A percentile compares a stretch with the other conserved stretches of the same genome.
Conservation (phyloP, 2,888 invertebrate genomes). For the Cheilosia grossa region DNA sequence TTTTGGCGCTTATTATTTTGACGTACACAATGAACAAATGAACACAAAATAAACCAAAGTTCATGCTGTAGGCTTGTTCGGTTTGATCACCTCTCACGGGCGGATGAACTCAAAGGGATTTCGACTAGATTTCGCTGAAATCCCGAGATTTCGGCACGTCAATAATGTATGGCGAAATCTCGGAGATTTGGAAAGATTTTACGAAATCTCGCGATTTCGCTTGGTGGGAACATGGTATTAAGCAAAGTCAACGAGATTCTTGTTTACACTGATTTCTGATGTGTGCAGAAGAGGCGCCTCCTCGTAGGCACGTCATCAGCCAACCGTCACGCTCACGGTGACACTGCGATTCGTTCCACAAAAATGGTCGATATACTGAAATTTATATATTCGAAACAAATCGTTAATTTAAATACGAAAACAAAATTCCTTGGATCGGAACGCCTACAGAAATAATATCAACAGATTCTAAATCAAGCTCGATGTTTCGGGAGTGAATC, state of each 20-base stretch:
- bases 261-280: neutral
- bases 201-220: too few species aligned
- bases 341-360: neutral
- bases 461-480: constrained; percentile 10
- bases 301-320: neutral
- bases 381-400: constrained; percentile 9
- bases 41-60: too few species aligned
- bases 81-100: too few species aligned
- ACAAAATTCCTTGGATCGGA: neutral
- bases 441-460: constrained; percentile 2
- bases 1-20: too few species aligned
- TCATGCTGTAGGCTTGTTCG: too few species aligned
- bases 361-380: neutral
- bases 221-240: too few species aligned
- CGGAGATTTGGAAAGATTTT: too few species aligned
- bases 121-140: too few species aligned
- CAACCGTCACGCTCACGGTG: neutral
- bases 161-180: too few species aligned
- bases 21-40: too few species aligned
- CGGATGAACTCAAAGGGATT: too few species aligned
- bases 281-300: neutral
- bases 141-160: too few species aligned
- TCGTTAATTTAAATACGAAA: constrained; percentile 9
- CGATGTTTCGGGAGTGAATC: neutral
- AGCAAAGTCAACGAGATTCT: neutral